These are phyloP conservation scores for Lagopus muta DNA, from an alignment of 2,113 vertebrate species.

Conservation along the genomic window DNA sequence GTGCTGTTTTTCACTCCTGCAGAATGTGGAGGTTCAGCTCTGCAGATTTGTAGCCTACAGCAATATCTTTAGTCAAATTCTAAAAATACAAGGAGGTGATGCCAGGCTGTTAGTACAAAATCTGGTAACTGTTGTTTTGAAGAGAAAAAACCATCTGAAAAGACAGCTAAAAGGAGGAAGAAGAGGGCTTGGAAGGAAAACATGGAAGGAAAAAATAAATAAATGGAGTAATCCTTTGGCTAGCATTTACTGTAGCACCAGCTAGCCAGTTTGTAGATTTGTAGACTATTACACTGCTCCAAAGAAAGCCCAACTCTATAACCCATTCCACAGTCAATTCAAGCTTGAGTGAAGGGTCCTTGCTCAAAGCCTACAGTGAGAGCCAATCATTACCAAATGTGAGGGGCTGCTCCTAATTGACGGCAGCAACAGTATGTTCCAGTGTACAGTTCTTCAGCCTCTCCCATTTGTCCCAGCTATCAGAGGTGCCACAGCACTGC, in stretches of 20 bases:
- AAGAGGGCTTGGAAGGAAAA: background rate
- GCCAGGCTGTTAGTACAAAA: conserved; percentile 1
- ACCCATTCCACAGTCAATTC: background rate
- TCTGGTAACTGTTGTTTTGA: background rate
- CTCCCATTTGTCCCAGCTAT: background rate
- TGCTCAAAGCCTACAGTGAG: background rate
- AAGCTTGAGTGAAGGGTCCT: background rate
- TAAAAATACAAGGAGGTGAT: conserved; percentile 1
- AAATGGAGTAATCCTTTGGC: background rate
- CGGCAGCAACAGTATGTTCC: background rate
- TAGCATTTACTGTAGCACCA: background rate
- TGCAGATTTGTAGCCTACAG: conserved; percentile 36
- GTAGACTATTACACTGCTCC: background rate
- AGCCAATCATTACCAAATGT: background rate
- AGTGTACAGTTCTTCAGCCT: background rate
- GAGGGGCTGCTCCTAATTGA: background rate
- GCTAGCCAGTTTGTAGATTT: background rate
- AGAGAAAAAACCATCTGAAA: background rate
- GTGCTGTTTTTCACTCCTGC: background rate
- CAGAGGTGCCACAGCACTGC: background rate
- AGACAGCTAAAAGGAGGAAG: background rate
- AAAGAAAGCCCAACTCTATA: background rate
- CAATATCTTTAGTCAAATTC: conserved; percentile 3
- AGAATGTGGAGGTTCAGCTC: background rate
- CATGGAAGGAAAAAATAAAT: background rate